Conservation (phyloP, 2,113 vertebrate genomes). For the Zingel zingel region DNA sequence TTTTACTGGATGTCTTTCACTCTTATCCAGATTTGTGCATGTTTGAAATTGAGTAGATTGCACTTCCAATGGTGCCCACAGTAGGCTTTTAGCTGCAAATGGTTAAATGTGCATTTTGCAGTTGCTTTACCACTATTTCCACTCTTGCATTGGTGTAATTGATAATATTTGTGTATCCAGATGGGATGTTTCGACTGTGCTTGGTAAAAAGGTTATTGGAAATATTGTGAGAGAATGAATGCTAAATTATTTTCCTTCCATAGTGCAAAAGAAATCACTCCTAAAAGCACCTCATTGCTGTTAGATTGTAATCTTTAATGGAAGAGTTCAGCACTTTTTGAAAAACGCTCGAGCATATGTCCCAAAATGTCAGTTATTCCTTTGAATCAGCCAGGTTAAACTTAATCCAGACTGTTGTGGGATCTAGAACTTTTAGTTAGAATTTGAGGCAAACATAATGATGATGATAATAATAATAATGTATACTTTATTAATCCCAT, state of each 20-base stretch:
- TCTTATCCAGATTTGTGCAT: slow-evolving; percentile 33
- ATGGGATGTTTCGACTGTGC: slow-evolving; percentile 18
- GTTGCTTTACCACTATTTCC: slow-evolving; percentile 24
- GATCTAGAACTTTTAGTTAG: slow-evolving; percentile 1
- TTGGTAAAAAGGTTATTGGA: not conserved
- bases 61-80: slow-evolving; percentile 15
- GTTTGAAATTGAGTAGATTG: slow-evolving; percentile 28
- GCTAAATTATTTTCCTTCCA: not conserved
- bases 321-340: not conserved
- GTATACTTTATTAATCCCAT: no score
- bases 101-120: slow-evolving; percentile 25
- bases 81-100: slow-evolving; percentile 31
- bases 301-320: slow-evolving; percentile 2
- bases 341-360: not conserved
- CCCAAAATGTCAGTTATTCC: slow-evolving; percentile 7
- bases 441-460: slow-evolving; percentile 11
- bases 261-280: not conserved
- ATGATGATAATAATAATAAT: no score
- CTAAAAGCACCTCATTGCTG: not conserved
- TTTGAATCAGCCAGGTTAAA: slow-evolving; percentile 8
- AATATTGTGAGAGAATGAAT: slow-evolving; percentile 9
- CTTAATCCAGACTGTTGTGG: not conserved
- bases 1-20: slow-evolving; percentile 43
- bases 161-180: slow-evolving; percentile 26
- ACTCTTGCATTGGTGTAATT: not conserved